phyloP scores from a whole-genome alignment of 2,797 vertebrate genomes.

The Arctocebus calabarensis region DNA sequence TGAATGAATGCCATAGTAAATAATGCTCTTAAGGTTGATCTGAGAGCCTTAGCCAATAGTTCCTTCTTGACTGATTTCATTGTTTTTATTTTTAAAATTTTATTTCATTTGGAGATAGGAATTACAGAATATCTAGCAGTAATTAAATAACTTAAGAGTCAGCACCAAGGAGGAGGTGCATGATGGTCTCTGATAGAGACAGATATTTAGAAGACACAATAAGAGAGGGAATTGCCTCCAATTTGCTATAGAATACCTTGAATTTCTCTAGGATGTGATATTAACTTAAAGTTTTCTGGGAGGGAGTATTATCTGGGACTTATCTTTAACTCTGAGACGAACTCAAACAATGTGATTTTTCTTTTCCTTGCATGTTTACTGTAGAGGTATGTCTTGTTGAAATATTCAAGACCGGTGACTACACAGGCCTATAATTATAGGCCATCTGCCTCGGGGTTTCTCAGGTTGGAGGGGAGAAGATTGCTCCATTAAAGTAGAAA shows the following conservation, averaged over 20 bases:
- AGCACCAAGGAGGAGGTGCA: not conserved
- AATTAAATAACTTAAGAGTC: conserved; percentile 35
- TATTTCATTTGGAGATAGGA: not conserved
- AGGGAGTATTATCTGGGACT: not conserved
- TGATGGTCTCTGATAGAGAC: not conserved
- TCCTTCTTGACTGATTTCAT: not conserved
- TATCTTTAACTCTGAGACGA: not conserved
- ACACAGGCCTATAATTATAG: not conserved
- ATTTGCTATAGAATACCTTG: not conserved
- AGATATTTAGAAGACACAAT: not conserved
- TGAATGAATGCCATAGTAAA: conserved; percentile 6
- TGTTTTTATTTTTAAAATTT: not conserved
- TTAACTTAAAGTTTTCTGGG: not conserved
- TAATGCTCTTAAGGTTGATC: conserved; percentile 35
- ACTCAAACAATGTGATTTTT: not conserved
- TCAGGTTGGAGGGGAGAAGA: not conserved
- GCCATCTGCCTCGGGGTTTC: not conserved
- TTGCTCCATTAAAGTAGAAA: conserved; percentile 11
- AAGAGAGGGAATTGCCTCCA: not conserved
- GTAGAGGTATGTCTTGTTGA: not conserved
- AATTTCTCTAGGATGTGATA: not conserved
- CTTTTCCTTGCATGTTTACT: not conserved
- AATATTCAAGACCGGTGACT: not conserved
- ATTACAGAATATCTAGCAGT: not conserved
- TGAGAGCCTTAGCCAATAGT: not conserved